Base-by-base conservation (phyloP, 1,140 invertebrate species). In the Ceratitis capitata region DNA sequence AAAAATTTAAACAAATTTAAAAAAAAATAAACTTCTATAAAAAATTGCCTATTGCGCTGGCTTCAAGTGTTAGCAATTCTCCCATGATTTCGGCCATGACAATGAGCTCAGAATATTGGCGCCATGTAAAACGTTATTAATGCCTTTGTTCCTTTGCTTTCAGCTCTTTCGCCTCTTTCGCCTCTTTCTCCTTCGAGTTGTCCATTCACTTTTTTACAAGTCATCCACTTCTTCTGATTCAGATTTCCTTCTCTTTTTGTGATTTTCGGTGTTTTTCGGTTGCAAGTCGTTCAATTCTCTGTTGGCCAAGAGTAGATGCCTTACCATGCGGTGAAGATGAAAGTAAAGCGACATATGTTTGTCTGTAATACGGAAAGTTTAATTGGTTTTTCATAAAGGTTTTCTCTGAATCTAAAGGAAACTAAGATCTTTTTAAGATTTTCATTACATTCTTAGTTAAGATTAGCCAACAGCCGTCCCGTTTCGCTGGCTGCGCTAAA, bases 101-200 rank as follows among this genome's bases (percentile, higher is more conserved):
- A 83, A 83, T 83, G 49, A 32, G 23, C 29, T 53, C 29, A 53
- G 82, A 83, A 83, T 53, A 56, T 83, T 32, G 82, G 82, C 82
- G 82, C 82, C 82, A 83, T 83, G 82, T 83, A 32, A 83, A 83
- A 26, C 47, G 32, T 83, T 83, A 23, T 83, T 83, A 23, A 53
- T 83, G 23, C 45, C 29, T 56, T 49, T 83, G 45, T 83, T 51
- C 7, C 42, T 6, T 51, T 29, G 12, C 32, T 51, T 29, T 45
- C 45, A n/a, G n/a, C n/a, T n/a, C n/a, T n/a, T n/a, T n/a, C n/a
- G 16, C n/a, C 3, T 64, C 32, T 1, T 35, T 19, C 35, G 32
- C 35, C 64, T 74, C 35, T 19, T 39, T 16, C 53, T 19, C n/a
- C 23, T 61, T 26, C 19, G 1, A 78, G 39, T 45, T 78, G 69